These are phyloP conservation scores for Oophaga sylvatica DNA, from an alignment of 2,797 vertebrate species.

Conservation along the genomic window DNA sequence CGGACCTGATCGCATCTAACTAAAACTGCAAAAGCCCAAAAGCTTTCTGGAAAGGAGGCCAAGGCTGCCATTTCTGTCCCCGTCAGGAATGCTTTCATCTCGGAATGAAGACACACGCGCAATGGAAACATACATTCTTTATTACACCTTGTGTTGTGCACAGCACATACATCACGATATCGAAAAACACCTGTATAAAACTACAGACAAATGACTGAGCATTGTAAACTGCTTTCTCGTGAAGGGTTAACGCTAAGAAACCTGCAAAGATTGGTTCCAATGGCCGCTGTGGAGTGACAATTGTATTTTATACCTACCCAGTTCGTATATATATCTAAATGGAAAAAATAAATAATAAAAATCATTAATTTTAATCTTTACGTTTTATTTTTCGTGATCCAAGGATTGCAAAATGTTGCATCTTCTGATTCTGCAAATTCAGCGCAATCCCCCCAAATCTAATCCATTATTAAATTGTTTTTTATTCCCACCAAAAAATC, in stretches of 20 bases:
- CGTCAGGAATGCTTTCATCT: constrained; percentile 43
- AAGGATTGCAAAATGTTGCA: background rate
- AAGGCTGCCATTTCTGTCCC: background rate
- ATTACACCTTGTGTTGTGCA: constrained; percentile 84
- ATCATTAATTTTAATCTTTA: no score
- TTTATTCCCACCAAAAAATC: no score
- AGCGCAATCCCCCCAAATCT: background rate
- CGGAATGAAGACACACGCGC: background rate
- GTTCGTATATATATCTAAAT: background rate
- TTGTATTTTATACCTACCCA: background rate
- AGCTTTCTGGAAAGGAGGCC: background rate
- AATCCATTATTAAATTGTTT: background rate
- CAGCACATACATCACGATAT: constrained; percentile 87
- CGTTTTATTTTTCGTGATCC: background rate
- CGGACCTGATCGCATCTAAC: constrained; percentile 64
- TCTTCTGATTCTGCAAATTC: no score
- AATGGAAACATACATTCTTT: constrained; percentile 67
- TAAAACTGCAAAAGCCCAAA: constrained; percentile 26
- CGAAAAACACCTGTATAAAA: constrained; percentile 88
- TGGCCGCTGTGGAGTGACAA: background rate
- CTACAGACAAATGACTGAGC: constrained; percentile 83
- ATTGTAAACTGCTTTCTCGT: constrained; percentile 54
- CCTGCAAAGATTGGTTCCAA: background rate
- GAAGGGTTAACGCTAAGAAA: constrained; percentile 30
- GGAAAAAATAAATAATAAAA: no score